phyloP scores from a whole-genome alignment of 2,113 vertebrate genomes.

The Camelus bactrianus region DNA sequence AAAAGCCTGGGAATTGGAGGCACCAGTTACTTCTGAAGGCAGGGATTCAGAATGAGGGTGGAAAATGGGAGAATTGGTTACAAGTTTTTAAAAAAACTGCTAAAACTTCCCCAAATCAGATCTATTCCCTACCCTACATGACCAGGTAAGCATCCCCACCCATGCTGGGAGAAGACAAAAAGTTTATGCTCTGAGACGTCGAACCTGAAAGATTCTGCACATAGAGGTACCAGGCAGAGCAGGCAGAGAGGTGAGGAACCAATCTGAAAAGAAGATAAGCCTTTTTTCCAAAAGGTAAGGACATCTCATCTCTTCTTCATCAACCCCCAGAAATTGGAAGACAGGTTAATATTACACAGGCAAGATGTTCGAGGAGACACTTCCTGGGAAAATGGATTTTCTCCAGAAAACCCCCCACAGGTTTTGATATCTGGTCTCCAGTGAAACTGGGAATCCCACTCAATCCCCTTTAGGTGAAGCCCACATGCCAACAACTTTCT shows the following conservation, averaged over 20 bases:
- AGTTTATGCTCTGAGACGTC: background rate
- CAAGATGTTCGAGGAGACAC: background rate
- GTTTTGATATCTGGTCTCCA: background rate
- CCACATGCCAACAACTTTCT: background rate
- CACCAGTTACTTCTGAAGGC: background rate
- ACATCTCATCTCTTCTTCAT: background rate
- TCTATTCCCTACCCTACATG: background rate
- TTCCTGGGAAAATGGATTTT: slow-evolving; percentile 37
- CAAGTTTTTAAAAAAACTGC: background rate
- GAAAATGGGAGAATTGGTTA: background rate
- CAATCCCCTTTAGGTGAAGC: background rate
- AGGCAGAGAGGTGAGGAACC: background rate
- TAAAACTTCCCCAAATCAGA: background rate
- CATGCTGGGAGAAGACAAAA: slow-evolving; percentile 5
- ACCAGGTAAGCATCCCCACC: background rate
- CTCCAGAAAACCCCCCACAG: background rate
- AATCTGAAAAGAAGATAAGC: background rate
- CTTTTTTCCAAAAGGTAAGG: slow-evolving; percentile 19
- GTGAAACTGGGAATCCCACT: background rate
- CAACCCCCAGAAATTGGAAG: background rate
- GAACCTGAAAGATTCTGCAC: slow-evolving; percentile 8
- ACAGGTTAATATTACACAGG: background rate
- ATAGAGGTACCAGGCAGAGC: background rate
- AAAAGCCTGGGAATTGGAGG: background rate
- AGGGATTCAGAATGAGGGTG: background rate